Conservation (phyloP, 2,888 invertebrate species). For the Blastobasis adustella region DNA sequence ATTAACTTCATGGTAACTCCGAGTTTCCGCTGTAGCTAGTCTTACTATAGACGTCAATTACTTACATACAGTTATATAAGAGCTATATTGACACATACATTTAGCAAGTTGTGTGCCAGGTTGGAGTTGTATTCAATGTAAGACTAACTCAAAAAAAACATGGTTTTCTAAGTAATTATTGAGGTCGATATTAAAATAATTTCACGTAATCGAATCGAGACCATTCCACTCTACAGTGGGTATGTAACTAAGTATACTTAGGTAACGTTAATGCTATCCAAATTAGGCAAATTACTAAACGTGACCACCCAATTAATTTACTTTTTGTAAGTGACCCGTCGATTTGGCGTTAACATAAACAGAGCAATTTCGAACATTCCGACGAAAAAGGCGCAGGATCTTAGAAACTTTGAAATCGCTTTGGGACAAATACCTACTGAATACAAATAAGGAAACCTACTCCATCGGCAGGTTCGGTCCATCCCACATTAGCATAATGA, state of each 20-base stretch:
- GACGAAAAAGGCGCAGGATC: too few relatives aligned
- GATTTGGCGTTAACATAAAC: too few relatives aligned
- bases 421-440: constrained; percentile 30
- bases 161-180: not conserved
- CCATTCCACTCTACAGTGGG: not conserved
- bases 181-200: constrained; percentile 2
- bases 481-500: constrained; percentile 42
- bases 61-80: not conserved
- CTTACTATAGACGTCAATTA: not conserved
- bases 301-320: too few relatives aligned
- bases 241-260: not conserved
- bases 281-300: too few relatives aligned
- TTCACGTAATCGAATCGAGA: not conserved
- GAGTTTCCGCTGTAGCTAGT: not conserved
- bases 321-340: too few relatives aligned
- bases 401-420: too few relatives aligned
- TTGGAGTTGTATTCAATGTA: not conserved
- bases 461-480: constrained; percentile 19
- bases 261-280: too few relatives aligned
- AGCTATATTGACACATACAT: not conserved
- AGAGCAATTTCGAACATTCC: too few relatives aligned
- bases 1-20: not conserved
- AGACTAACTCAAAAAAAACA: not conserved
- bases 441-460: constrained; percentile 41
- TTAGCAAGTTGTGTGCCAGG: not conserved